Evolutionary conservation across 1,140 invertebrate species (phyloP).

Genomic region (Atta texana): DNA sequence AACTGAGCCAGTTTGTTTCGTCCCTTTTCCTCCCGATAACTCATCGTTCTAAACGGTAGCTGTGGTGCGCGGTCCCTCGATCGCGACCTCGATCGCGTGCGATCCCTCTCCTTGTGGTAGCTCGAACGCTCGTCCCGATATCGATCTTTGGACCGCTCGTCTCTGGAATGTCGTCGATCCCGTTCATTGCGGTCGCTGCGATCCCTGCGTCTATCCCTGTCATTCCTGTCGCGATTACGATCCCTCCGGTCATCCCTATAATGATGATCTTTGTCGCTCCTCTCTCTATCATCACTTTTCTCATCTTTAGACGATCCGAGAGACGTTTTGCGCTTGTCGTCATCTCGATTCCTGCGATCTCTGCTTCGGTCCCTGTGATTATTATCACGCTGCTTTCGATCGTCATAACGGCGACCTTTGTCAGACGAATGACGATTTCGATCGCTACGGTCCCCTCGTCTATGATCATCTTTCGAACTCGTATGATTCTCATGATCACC

Average conservation of each 20-base stretch:
- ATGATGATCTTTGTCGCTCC: conserved; percentile 79
- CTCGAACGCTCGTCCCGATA: conserved; percentile 76
- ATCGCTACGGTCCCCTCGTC: conserved; percentile 76
- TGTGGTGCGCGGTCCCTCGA: conserved; percentile 79
- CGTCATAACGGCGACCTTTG: conserved; percentile 78
- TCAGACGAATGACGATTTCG: conserved; percentile 74
- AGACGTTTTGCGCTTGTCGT: conserved; percentile 79
- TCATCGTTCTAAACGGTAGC: conserved; percentile 78
- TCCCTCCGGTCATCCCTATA: conserved; percentile 76
- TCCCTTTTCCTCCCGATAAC: conserved; percentile 83
- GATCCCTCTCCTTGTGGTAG: conserved; percentile 79
- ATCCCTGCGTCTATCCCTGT: conserved; percentile 78
- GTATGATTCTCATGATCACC: conserved; percentile 81
- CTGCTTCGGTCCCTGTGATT: conserved; percentile 79
- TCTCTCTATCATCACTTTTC: conserved; percentile 80
- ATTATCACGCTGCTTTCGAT: conserved; percentile 76
- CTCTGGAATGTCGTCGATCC: conserved; percentile 74
- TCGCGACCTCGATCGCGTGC: conserved; percentile 77
- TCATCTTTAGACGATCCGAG: conserved; percentile 75
- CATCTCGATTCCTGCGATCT: conserved; percentile 78
- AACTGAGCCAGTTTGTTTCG: conserved; percentile 85
- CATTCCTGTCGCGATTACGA: conserved; percentile 77
- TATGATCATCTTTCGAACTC: conserved; percentile 80
- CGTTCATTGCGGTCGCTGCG: conserved; percentile 70
- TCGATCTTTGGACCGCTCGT: conserved; percentile 77